phyloP scores from a whole-genome alignment of 53 echinoderm and acorn worm genomes.

The Glandiceps talaboti region DNA sequence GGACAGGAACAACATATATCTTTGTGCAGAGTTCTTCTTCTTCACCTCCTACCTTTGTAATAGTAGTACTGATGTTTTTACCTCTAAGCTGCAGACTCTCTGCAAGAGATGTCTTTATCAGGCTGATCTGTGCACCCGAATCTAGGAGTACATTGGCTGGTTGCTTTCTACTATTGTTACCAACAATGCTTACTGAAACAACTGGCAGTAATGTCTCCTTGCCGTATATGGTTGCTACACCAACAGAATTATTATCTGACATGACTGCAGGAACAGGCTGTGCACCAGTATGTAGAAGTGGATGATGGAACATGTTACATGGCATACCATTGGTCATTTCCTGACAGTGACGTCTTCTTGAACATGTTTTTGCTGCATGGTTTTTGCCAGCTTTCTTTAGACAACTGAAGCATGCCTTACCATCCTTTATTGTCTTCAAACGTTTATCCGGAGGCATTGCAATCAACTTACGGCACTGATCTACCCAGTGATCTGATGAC shows the following conservation, averaged over 20 bases:
- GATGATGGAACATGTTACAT: constrained; percentile 22
- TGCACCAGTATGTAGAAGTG: constrained; percentile 20
- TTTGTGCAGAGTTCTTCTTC: constrained; percentile 15
- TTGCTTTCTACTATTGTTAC: constrained; percentile 1
- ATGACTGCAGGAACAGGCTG: too few relatives aligned
- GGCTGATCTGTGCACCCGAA: constrained; percentile 13
- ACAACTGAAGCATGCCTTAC: not conserved
- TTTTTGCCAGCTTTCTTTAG: not conserved
- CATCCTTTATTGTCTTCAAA: not conserved
- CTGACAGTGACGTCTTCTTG: not conserved
- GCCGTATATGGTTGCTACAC: not conserved
- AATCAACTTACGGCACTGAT: too few relatives aligned
- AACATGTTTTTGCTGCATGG: not conserved
- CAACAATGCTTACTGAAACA: not conserved
- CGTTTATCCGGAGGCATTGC: too few relatives aligned
- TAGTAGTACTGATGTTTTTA: constrained; percentile 1
- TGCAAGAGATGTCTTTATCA: constrained; percentile 11
- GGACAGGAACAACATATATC: constrained; percentile 14
- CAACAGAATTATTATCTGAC: too few relatives aligned
- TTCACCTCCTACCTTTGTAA: constrained; percentile 33
- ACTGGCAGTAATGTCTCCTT: constrained; percentile 13
- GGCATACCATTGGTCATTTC: constrained; percentile 14
- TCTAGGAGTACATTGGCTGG: not conserved
- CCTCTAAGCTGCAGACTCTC: constrained; percentile 11
- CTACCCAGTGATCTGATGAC: too few relatives aligned